These are phyloP conservation scores for Alouatta palliata DNA, from an alignment of 2,113 vertebrate species.

Conservation along the genomic window DNA sequence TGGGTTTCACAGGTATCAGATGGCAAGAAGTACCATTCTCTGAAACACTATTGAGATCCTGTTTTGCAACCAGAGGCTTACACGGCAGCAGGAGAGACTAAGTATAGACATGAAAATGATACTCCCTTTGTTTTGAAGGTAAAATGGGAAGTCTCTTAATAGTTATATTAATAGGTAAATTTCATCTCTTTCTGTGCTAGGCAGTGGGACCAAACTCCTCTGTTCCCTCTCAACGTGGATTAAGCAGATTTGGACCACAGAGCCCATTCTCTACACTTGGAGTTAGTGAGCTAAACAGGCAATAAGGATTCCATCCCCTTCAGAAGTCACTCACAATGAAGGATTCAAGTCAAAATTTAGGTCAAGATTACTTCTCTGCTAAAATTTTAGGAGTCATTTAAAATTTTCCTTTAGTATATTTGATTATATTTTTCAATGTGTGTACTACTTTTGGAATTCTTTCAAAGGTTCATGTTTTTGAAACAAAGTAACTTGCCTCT, in stretches of 20 bases:
- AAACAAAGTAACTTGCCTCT: background rate
- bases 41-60: background rate
- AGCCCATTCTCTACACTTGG: background rate
- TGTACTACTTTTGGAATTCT: background rate
- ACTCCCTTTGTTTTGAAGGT: background rate
- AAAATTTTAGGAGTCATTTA: constrained; percentile 15
- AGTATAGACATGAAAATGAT: background rate
- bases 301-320: background rate
- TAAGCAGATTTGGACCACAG: background rate
- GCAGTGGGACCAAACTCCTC: background rate
- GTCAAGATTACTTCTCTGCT: background rate
- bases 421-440: background rate
- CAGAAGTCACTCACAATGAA: background rate
- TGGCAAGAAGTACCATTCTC: background rate
- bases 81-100: background rate
- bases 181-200: background rate
- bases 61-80: background rate
- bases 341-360: background rate
- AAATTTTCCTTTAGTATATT: background rate
- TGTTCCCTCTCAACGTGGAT: background rate
- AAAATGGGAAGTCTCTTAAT: background rate
- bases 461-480: background rate
- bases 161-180: background rate
- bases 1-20: background rate
- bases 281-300: background rate